Base-by-base conservation (phyloP, 2,113 vertebrate genomes). In the Epinephelus cyanopodus region DNA sequence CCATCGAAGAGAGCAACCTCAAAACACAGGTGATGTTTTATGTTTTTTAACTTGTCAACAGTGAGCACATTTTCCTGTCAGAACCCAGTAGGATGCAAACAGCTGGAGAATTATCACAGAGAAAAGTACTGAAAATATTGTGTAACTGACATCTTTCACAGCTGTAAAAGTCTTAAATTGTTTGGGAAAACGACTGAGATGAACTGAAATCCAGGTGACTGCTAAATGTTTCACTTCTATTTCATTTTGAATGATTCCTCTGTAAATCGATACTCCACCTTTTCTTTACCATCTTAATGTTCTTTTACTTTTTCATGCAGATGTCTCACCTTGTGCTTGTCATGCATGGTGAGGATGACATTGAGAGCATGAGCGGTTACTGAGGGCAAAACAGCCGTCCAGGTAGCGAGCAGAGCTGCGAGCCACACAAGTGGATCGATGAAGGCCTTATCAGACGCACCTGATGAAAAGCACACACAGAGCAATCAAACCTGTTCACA, bases 391-490 rank as follows among this genome's bases (percentile, higher is more conserved):
- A 93, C 87, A 64, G 95, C 97, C 6, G 91, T 69, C 48, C 93
- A 92, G 69, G 97, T 77, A 0, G 95, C 94, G 45, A 99, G 93
- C 45, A 98, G 74, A 18, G 97, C 76, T 37, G 96, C 93, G 0
- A 98, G 95, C 94, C 97, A 95, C 23, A 94, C 45, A 0, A 92
- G 90, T 4, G 96, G 96, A 58, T 95, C 87, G 0, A 80, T 84
- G 67, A 98, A 94, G 70, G 96, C 94, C 0, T 93, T 95, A 23
- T 19, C 33, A 83, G 93, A 95, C 17, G 90, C 96, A 3, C 94
- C 98, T 99, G 92, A 27, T 48, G 69, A 83, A 5, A 69, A 72
- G 58, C 66, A 84, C 29, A 87, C 23, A 56, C 45, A 81, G 18
- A 74, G 45, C 25, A 77, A 64, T 81, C 21, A 82, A 58, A 80